Evolutionary conservation across 2,888 invertebrate genomes (phyloP).

Genomic region (Cephonodes hylas): DNA sequence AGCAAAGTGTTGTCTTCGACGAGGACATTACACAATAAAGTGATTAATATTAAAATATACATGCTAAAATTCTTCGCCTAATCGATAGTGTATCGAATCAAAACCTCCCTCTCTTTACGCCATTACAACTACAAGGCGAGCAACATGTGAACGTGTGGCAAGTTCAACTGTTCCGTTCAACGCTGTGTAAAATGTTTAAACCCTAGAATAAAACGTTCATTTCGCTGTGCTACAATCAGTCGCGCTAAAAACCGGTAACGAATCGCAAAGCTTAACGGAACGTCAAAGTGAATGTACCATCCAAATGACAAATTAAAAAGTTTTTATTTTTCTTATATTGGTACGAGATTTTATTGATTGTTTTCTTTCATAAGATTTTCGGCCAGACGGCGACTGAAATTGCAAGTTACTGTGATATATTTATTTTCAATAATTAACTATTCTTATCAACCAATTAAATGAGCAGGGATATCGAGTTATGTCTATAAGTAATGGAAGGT

Average conservation of each 20-base stretch:
- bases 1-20: background rate
- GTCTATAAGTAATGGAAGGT: conserved; percentile 82
- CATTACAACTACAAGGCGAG: conserved; percentile 15
- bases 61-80: background rate
- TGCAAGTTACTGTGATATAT: conserved; percentile 82
- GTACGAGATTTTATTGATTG: conserved; percentile 83
- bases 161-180: conserved; percentile 14
- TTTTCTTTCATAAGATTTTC: conserved; percentile 82
- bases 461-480: conserved; percentile 82
- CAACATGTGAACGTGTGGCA: conserved; percentile 16
- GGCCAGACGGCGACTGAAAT: conserved; percentile 82
- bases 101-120: conserved; percentile 12
- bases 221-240: background rate
- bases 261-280: conserved; percentile 59
- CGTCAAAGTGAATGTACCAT: conserved; percentile 80
- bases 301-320: conserved; percentile 81
- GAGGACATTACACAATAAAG: background rate
- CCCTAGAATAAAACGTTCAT: conserved; percentile 6
- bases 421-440: conserved; percentile 80
- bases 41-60: background rate
- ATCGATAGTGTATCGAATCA: background rate
- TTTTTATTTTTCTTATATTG: conserved; percentile 81
- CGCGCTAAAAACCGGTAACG: conserved; percentile 40
- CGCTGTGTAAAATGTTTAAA: conserved; percentile 10
- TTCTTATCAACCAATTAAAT: conserved; percentile 81